A percentile compares a stretch with the other conserved stretches of the same genome.
Conservation (phyloP, 1,140 invertebrate species). For the Listronotus bonariensis region DNA sequence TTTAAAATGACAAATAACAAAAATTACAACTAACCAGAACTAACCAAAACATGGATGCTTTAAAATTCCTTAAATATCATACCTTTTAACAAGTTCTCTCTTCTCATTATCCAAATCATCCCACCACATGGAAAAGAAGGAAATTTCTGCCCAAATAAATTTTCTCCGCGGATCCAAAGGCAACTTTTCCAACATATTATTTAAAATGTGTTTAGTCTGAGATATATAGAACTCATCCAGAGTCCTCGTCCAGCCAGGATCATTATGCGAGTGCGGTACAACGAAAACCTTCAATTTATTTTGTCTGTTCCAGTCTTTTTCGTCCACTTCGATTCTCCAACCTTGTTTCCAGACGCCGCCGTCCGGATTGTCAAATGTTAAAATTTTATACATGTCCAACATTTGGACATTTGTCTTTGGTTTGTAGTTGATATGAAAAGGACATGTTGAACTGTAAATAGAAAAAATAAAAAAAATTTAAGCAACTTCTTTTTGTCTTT, state of each 20-base stretch:
- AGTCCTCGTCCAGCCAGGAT: conserved; percentile 97
- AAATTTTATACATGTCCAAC: conserved; percentile 82
- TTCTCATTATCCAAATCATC: conserved; percentile 72
- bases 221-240: conserved; percentile 91
- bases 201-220: conserved; percentile 88
- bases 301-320: conserved; percentile 74
- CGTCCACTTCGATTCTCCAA: conserved; percentile 86
- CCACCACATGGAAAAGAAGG: conserved; percentile 94
- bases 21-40: too few relatives aligned
- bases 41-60: not conserved
- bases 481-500: too few relatives aligned
- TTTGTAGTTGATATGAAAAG: conserved; percentile 52
- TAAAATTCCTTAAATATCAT: conserved; percentile 7
- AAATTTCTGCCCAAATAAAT: conserved; percentile 98
- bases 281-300: conserved; percentile 91
- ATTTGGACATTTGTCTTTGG: conserved; percentile 70
- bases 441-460: conserved; percentile 43
- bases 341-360: conserved; percentile 99
- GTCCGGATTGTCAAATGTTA: conserved; percentile 93
- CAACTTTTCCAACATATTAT: conserved; percentile 87
- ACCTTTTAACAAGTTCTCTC: conserved; percentile 74
- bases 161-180: conserved; percentile 77
- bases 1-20: not conserved
- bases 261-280: conserved; percentile 98
- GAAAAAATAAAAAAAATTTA: too few relatives aligned